Base-by-base conservation (phyloP, 2,888 invertebrate genomes). In the Lordiphosa fenestrarum region DNA sequence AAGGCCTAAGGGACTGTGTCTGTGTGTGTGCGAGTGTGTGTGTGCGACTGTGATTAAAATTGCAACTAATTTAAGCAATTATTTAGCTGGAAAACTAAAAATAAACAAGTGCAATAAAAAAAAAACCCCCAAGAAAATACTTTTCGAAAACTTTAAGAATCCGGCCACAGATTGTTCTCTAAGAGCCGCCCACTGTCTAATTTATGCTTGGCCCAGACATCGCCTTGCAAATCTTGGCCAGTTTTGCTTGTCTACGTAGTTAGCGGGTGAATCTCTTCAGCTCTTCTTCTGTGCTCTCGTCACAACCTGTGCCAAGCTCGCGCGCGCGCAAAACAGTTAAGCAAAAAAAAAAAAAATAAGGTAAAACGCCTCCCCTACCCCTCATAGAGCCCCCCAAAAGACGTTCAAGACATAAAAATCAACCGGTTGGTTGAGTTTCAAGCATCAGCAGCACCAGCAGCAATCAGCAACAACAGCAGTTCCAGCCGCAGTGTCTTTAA, bases 371-470 rank as follows among this genome's bases (percentile, higher is more conserved):
- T 68, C 56, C 65, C 56, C 56, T 51, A 60, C 56, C 53, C 53
- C 57, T 44, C 44, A 59, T 54, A 66, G 51, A 48, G 37, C 30
- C 53, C 9, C 9, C 47, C 42, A 23, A 25, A 52, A 52, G 33
- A 51, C 62, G 60, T 62, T 66, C 66, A 75, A 77, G 78, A 78
- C 78, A 78, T 82, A 61, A 82, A 77, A 75, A 62, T 82, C 62
- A 82, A 82, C 77, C 82, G 77, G 77, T 78, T 78, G 71, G 77
- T 82, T 82, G 61, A 52, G 69, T 82, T 82, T 77, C 74, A 61
- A 63, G 40, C 66, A 41, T 36, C 59, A 37, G 59, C 42, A 33
- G 7, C 61, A 52, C 35, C 50, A 33, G 36, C 48, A 54, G 41
- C 33, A 49, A 54, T 39, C 35, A 44, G 13, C 42, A 25, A 23